Conservation (phyloP, 2,888 invertebrate genomes). For the Xylota sylvarum region DNA sequence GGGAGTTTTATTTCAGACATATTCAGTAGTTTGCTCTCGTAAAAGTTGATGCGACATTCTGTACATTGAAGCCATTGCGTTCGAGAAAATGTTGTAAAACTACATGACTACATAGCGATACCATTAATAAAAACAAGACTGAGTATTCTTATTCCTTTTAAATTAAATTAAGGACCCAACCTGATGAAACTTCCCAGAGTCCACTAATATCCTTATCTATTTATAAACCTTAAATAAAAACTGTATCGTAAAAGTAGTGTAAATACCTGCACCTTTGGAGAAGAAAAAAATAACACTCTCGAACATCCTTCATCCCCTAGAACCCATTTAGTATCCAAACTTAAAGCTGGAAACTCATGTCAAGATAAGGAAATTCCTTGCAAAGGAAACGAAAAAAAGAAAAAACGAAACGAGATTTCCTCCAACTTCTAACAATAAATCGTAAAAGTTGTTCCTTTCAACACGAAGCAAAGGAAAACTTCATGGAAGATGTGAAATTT, state of each 20-base stretch:
- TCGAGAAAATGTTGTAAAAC: too few relatives aligned
- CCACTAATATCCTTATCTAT: too few relatives aligned
- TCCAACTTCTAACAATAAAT: conserved; percentile 72
- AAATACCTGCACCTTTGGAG: not conserved
- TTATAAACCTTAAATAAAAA: not conserved
- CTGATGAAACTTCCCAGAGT: too few relatives aligned
- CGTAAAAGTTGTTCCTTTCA: conserved; percentile 69
- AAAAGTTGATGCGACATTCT: not conserved
- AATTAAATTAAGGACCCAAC: too few relatives aligned
- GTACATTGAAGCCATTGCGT: too few relatives aligned
- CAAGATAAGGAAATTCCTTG: conserved; percentile 56
- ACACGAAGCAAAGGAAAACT: conserved; percentile 54
- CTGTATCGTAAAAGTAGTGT: conserved; percentile 13
- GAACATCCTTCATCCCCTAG: not conserved
- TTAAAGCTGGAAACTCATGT: conserved; percentile 60
- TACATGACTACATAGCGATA: too few relatives aligned
- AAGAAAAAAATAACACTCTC: not conserved
- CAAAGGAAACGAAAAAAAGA: conserved; percentile 18
- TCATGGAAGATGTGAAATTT: conserved; percentile 7
- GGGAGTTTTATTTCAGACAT: not conserved
- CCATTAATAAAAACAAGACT: too few relatives aligned
- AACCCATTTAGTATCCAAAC: conserved; percentile 68
- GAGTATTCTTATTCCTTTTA: too few relatives aligned
- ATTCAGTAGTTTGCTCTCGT: not conserved
- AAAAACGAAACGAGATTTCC: conserved; percentile 38